Base-by-base conservation (phyloP, 2,113 vertebrate genomes). In the Nesoenas mayeri region DNA sequence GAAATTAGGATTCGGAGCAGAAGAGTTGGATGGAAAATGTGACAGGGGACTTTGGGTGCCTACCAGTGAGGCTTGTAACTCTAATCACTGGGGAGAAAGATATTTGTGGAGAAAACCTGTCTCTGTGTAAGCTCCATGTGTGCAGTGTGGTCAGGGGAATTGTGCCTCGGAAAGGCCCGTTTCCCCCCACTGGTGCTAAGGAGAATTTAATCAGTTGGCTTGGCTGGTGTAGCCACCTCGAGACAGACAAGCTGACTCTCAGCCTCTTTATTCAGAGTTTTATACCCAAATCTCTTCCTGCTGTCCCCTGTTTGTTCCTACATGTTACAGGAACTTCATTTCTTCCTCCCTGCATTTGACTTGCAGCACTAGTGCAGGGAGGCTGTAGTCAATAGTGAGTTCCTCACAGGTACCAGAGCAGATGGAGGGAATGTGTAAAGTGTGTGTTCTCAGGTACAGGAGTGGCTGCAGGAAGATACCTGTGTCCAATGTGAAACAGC, bases 111-210 rank as follows among this genome's bases (percentile, higher is more conserved):
- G 70, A 25, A 93, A 11, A 16, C 4, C 0, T 6, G 7, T n/a
- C 53, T 67, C 40, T 24, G 9, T 26, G 16, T 2, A 13, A 65
- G 51, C 15, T 25, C 12, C 24, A 12, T 0, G 0, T 12, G 25
- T 12, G 9, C 53, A 47, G 18, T 8, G 31, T 24, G 56, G 40
- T 17, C 51, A 19, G 22, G 58, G 9, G 12, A 34, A 12, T 5
- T 8, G 16, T 9, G 1, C 11, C 50, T 25, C 1, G 0, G 31
- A 28, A 51, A 44, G 25, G 47, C 16, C 18, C 0, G 0, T 44
- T 88, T 32, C 54, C 34, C 28, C 50, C 54, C 44, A 3, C 1
- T 53, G 32, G 3, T 2, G 2, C 22, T 4, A 6, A 26, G 21
- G 32, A 32, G 28, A 56, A 28, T 51, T 58, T 5, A 14, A 12